phyloP scores from a whole-genome alignment of 2,888 invertebrate genomes.

The Anodontia alba region DNA sequence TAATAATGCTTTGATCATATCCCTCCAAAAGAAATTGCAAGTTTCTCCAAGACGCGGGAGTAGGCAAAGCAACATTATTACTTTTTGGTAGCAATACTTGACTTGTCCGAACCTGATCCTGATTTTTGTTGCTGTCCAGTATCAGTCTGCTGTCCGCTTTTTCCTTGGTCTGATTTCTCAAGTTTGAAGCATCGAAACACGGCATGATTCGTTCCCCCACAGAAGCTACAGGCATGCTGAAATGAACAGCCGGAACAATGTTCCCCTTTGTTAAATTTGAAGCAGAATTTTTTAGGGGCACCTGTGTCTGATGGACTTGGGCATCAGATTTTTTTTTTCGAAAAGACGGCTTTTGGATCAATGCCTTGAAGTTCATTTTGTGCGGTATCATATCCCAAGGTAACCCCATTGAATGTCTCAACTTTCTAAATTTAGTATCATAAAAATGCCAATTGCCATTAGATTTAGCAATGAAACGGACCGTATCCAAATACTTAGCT shows the following conservation, averaged over 20 bases:
- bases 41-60: not conserved
- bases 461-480: not conserved
- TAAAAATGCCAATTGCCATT: constrained; percentile 1
- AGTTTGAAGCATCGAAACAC: not conserved
- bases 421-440: not conserved
- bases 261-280: not conserved
- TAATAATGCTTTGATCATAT: not conserved
- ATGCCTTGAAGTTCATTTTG: not conserved
- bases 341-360: not conserved
- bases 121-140: not conserved
- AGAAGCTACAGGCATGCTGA: not conserved
- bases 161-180: not conserved
- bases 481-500: not conserved
- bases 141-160: not conserved
- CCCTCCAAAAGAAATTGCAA: not conserved
- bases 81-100: not conserved
- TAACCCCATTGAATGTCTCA: not conserved
- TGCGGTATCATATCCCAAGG: constrained; percentile 2
- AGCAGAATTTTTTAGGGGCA: not conserved
- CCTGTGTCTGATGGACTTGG: not conserved
- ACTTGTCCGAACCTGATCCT: not conserved
- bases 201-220: not conserved
- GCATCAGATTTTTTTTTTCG: not conserved
- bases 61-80: not conserved
- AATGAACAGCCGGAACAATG: not conserved